phyloP scores from a whole-genome alignment of 2,113 vertebrate species.

The Damaliscus lunatus region DNA sequence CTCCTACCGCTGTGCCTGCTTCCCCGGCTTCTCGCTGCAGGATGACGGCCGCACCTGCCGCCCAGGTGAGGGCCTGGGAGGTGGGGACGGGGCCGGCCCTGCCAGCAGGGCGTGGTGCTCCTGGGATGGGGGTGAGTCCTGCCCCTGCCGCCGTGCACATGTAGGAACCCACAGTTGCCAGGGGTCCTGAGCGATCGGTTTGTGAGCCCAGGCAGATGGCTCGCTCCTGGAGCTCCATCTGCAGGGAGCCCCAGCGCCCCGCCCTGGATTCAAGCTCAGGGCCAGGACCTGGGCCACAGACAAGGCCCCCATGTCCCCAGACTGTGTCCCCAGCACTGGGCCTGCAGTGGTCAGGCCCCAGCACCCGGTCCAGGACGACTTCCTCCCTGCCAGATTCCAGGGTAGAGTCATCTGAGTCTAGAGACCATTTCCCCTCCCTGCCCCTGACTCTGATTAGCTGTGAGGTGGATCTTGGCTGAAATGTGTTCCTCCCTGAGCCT shows the following conservation, averaged over 20 bases:
- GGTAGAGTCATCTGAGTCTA: neutral
- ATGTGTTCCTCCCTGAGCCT: neutral
- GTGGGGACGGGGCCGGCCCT: neutral
- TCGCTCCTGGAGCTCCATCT: neutral
- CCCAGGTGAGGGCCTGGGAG: constrained; percentile 80
- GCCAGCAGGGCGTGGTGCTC: neutral
- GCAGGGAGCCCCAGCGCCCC: fast-evolving
- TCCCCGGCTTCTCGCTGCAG: constrained; percentile 87
- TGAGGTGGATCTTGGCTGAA: neutral
- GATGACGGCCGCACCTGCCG: constrained; percentile 87
- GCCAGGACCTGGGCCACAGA: neutral
- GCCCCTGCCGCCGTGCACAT: fast-evolving
- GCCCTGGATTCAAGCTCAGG: neutral
- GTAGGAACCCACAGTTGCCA: fast-evolving
- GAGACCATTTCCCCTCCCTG: neutral
- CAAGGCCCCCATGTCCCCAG: neutral
- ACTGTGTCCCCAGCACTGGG: neutral
- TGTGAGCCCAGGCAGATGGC: neutral
- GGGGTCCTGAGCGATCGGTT: neutral
- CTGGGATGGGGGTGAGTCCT: too few species aligned
- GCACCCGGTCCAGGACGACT: neutral
- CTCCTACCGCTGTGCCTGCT: constrained; percentile 90
- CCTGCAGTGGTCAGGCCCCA: neutral
- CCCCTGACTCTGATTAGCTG: fast-evolving
- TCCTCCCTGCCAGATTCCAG: neutral